Percentiles rank a stretch among this genome's conserved stretches.
Evolutionary conservation across 2,888 invertebrate genomes (phyloP).

Genomic region (Pterostichus madidus): DNA sequence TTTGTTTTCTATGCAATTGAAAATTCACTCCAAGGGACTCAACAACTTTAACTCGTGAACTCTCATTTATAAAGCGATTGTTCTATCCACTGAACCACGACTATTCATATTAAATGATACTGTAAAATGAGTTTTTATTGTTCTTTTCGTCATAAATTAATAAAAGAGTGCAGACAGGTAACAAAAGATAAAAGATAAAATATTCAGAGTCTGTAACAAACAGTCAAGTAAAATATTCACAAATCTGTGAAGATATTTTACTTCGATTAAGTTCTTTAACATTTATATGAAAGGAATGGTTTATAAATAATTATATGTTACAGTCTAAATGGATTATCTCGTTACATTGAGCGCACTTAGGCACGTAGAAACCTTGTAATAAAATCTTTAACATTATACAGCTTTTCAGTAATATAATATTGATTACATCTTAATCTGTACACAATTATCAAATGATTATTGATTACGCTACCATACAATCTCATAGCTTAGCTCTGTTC

Average conservation of each 20-base stretch:
- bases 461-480: conserved; percentile 38
- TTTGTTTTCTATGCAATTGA: too few species aligned
- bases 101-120: too few species aligned
- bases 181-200: too few species aligned
- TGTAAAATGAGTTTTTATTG: too few species aligned
- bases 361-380: conserved; percentile 36
- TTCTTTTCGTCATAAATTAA: too few species aligned
- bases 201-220: too few species aligned
- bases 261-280: conserved; percentile 25
- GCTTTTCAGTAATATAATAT: conserved; percentile 8
- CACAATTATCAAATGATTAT: conserved; percentile 40
- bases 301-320: conserved; percentile 30
- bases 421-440: conserved; percentile 38
- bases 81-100: too few species aligned
- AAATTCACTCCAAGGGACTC: too few species aligned
- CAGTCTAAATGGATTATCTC: conserved; percentile 36
- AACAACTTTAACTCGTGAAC: too few species aligned
- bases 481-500: conserved; percentile 4
- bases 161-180: too few species aligned
- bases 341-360: conserved; percentile 16
- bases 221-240: conserved; percentile 4
- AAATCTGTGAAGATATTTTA: conserved; percentile 21
- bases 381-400: conserved; percentile 8
- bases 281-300: conserved; percentile 40
- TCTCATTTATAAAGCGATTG: too few species aligned